These are phyloP conservation scores for Micromussa lordhowensis DNA, from an alignment of 92 coral and sea anemone species.

Conservation along the genomic window DNA sequence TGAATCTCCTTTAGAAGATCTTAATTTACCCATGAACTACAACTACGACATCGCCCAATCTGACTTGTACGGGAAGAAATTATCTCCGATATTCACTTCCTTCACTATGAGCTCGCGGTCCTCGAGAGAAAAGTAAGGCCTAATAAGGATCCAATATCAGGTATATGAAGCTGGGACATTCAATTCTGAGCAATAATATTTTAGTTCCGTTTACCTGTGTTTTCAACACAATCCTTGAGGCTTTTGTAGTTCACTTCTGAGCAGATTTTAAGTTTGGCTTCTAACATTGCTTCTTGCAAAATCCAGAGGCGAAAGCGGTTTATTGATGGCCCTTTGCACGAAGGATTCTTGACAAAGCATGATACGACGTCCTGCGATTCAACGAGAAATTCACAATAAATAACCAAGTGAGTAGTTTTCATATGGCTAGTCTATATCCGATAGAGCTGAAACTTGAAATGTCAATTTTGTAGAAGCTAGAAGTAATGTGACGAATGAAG, in stretches of 20 bases:
- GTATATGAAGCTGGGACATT: too few relatives aligned
- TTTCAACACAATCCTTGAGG: neutral
- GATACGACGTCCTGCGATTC: neutral
- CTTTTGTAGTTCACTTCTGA: neutral
- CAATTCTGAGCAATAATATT: neutral
- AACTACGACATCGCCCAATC: too few relatives aligned
- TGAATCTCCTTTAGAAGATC: too few relatives aligned
- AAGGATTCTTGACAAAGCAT: conserved; percentile 11
- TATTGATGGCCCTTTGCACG: conserved; percentile 8
- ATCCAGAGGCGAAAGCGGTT: conserved; percentile 31
- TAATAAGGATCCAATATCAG: too few relatives aligned
- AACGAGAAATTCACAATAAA: neutral
- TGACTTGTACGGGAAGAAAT: too few relatives aligned
- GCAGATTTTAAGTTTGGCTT: conserved; percentile 13
- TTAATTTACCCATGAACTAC: too few relatives aligned
- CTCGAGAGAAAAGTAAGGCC: too few relatives aligned
- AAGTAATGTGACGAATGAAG: neutral
- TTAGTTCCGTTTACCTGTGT: conserved; percentile 1
- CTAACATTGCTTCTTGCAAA: conserved; percentile 26
- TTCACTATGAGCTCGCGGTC: too few relatives aligned
- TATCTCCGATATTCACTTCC: too few relatives aligned
- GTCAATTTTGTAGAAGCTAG: neutral
- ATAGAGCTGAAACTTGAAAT: neutral
- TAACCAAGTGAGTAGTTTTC: neutral
- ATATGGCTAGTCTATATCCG: neutral